A percentile compares a stretch with the other conserved stretches of the same genome.
phyloP scores from a whole-genome alignment of 30 jellyfish, hydroid and myxozoan genomes.

The Aurelia sp. region DNA sequence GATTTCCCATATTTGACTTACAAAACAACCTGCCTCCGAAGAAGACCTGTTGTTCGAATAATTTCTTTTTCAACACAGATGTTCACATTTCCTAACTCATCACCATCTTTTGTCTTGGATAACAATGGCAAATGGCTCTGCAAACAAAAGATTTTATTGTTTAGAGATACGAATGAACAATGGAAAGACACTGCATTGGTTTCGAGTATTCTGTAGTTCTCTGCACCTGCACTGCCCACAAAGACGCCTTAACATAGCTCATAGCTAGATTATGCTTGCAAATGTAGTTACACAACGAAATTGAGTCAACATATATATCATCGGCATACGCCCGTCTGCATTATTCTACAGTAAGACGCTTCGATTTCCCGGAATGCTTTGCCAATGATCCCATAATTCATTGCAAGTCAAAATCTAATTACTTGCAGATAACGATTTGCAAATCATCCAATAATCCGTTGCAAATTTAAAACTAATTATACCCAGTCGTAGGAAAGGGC shows the following conservation, averaged over 20 bases:
- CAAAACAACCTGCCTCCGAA: constrained; percentile 25
- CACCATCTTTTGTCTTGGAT: constrained; percentile 17
- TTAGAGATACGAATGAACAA: constrained; percentile 15
- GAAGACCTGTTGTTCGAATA: constrained; percentile 50
- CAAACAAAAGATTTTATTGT: constrained; percentile 46
- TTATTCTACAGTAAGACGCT: no score
- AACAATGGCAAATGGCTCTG: constrained; percentile 31
- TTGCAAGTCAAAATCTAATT: no score
- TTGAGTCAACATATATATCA: no score
- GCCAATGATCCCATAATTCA: no score
- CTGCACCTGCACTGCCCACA: constrained; percentile 65
- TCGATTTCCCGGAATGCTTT: no score
- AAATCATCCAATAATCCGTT: no score
- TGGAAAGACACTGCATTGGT: constrained; percentile 53
- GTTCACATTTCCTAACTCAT: constrained; percentile 28
- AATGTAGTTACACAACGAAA: no score
- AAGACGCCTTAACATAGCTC: constrained; percentile 52
- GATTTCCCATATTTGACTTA: constrained; percentile 32
- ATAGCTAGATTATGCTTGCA: constrained; percentile 9
- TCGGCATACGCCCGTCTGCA: no score
- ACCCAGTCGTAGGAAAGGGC: no score
- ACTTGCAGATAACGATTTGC: no score
- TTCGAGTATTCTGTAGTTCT: constrained; percentile 18
- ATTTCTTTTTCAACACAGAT: constrained; percentile 24
- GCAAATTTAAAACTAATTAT: no score